Percentiles rank a stretch among this genome's conserved stretches.
Conservation (phyloP, 2,113 vertebrate genomes). For the Hemiprocne comata region DNA sequence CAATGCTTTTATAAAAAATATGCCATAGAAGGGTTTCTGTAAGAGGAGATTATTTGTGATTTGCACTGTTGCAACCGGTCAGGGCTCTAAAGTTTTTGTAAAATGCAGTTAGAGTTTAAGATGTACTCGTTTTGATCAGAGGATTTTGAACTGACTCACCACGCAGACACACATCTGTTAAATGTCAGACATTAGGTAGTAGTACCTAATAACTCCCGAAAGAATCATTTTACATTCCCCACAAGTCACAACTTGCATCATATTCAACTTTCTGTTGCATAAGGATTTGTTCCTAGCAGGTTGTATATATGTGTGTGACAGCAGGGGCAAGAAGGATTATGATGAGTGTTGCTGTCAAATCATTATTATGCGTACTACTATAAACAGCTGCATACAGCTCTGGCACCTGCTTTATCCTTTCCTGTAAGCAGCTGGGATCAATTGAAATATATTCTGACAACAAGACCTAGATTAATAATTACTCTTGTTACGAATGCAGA, state of each 20-base stretch:
- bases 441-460: not conserved
- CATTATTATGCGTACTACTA: not conserved
- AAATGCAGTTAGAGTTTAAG: constrained; percentile 21
- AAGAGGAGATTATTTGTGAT: not conserved
- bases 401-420: not conserved
- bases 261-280: not conserved
- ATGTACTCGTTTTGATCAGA: not conserved
- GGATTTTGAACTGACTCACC: not conserved
- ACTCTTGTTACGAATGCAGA: not conserved
- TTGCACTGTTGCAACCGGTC: not conserved
- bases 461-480: constrained; percentile 20
- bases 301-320: constrained; percentile 18
- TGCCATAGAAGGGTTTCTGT: not conserved
- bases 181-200: constrained; percentile 1
- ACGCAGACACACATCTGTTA: constrained; percentile 6
- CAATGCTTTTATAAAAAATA: not conserved
- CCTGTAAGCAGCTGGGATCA: constrained; percentile 12
- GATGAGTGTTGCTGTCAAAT: constrained; percentile 21
- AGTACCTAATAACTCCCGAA: not conserved
- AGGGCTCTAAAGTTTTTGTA: not conserved
- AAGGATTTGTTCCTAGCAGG: constrained; percentile 1
- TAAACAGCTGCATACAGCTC: not conserved
- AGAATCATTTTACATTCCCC: constrained; percentile 33
- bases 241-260: not conserved
- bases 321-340: not conserved